Evolutionary conservation across 2,113 vertebrate species (phyloP).

Genomic region (Myxocyprinus asiaticus): DNA sequence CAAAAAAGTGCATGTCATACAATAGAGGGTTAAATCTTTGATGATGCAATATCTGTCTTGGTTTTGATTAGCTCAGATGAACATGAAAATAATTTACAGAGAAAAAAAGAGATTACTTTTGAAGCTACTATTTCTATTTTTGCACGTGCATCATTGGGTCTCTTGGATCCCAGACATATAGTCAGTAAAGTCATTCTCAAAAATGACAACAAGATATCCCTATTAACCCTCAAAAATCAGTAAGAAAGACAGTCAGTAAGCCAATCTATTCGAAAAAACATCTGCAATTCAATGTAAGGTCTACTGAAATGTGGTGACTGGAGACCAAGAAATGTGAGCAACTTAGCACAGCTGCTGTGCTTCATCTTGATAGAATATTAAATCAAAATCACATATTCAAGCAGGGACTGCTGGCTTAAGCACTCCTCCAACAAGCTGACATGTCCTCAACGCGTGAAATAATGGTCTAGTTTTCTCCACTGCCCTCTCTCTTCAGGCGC

Average conservation of each 20-base stretch:
- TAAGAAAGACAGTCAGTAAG: too few species aligned
- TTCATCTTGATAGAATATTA: conserved; percentile 5
- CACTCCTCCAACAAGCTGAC: background rate
- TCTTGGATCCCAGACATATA: too few species aligned
- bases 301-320: too few species aligned
- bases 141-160: too few species aligned
- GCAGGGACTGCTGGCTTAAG: background rate
- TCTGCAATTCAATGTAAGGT: too few species aligned
- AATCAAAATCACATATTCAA: conserved; percentile 2
- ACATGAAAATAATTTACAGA: background rate
- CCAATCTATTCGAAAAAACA: too few species aligned
- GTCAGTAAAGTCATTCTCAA: too few species aligned
- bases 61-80: conserved; percentile 1
- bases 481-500: conserved; percentile 41
- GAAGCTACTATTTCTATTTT: too few species aligned
- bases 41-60: background rate
- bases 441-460: background rate
- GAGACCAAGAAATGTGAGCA: too few species aligned
- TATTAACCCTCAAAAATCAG: too few species aligned
- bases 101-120: background rate
- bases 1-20: background rate
- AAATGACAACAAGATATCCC: too few species aligned
- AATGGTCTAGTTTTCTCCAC: background rate
- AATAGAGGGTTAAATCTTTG: background rate
- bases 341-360: background rate